Percentiles rank a stretch among this genome's conserved stretches.
Evolutionary conservation across 2,888 invertebrate genomes (phyloP).

Genomic region (Gisinianus flammeolus): DNA sequence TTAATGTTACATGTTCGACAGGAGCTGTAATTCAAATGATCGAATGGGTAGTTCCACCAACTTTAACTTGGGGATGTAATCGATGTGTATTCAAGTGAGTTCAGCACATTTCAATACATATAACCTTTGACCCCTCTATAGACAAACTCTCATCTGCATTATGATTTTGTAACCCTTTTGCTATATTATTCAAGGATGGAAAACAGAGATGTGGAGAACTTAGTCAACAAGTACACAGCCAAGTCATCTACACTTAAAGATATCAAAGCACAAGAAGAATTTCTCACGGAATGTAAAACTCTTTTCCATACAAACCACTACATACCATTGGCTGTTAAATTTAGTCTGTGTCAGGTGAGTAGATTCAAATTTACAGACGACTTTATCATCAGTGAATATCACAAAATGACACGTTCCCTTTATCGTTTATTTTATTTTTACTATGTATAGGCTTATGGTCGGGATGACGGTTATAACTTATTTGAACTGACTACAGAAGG

Average conservation of each 20-base stretch:
- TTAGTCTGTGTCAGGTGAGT: constrained; percentile 47
- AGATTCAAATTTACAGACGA: not conserved
- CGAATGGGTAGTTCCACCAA: constrained; percentile 37
- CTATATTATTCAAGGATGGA: too few species aligned
- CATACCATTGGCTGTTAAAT: constrained; percentile 53
- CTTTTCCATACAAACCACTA: constrained; percentile 54
- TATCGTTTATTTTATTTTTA: not conserved
- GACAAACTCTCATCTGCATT: too few species aligned
- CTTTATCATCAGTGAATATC: too few species aligned
- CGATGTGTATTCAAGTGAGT: constrained; percentile 30
- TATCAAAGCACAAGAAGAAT: constrained; percentile 53
- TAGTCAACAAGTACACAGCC: constrained; percentile 44
- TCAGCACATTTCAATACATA: not conserved
- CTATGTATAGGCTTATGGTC: constrained; percentile 50
- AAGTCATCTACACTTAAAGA: constrained; percentile 41
- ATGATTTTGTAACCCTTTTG: too few species aligned
- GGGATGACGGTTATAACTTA: constrained; percentile 52
- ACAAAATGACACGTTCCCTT: not conserved
- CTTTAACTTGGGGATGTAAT: constrained; percentile 32
- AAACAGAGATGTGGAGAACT: constrained; percentile 38
- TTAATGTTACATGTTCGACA: too few species aligned
- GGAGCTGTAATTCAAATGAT: constrained; percentile 43
- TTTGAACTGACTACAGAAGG: constrained; percentile 43
- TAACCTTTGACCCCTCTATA: not conserved
- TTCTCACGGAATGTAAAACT: constrained; percentile 48